Evolutionary conservation across 2,888 invertebrate species (phyloP).

Genomic region (Didymodactylos carnosus): DNA sequence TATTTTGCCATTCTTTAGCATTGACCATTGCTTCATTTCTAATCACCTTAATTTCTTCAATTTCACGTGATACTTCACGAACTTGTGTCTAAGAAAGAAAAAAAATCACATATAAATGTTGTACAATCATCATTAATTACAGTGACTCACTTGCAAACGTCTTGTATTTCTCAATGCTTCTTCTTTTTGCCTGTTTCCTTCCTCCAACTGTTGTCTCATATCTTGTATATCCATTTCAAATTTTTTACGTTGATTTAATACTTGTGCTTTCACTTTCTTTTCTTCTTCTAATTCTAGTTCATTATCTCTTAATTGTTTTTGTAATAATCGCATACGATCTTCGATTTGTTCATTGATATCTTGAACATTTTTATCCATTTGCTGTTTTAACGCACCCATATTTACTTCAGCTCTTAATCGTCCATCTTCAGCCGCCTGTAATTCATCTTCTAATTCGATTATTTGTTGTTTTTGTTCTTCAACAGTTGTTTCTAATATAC

Average conservation of each 20-base stretch:
- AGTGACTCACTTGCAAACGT: background rate
- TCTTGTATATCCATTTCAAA: conserved; percentile 80
- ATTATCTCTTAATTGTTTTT: conserved; percentile 75
- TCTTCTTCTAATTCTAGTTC: conserved; percentile 89
- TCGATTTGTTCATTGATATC: conserved; percentile 86
- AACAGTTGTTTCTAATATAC: conserved; percentile 55
- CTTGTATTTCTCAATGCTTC: background rate
- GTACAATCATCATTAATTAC: background rate
- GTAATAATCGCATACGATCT: conserved; percentile 66
- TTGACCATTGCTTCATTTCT: background rate
- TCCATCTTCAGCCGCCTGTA: conserved; percentile 87
- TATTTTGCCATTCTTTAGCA: conserved; percentile 60
- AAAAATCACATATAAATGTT: no score
- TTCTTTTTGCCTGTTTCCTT: conserved; percentile 71
- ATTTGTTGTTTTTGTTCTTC: conserved; percentile 70
- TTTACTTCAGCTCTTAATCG: conserved; percentile 88
- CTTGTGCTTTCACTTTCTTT: conserved; percentile 69
- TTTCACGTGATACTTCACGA: background rate
- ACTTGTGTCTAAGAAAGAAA: background rate
- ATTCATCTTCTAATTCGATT: conserved; percentile 34
- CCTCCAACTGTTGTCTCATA: conserved; percentile 41
- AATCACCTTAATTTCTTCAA: background rate
- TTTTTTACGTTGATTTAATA: conserved; percentile 70
- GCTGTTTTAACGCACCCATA: conserved; percentile 82
- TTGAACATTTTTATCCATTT: conserved; percentile 72